Conservation (phyloP, 2,113 vertebrate genomes). For the Petrocephalus microphthalmus region DNA sequence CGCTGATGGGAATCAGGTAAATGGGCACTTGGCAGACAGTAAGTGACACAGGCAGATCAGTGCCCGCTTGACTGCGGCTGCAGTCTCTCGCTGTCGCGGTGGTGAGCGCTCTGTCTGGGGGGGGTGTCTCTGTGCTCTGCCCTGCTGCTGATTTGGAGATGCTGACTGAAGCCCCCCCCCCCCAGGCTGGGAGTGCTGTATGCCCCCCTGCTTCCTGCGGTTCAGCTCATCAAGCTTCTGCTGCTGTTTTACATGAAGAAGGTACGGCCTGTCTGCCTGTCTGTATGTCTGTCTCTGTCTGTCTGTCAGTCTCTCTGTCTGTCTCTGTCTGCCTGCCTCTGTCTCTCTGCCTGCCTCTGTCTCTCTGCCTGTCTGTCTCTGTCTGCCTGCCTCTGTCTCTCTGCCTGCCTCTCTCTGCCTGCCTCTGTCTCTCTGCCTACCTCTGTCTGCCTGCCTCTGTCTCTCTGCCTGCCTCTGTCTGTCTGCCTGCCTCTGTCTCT, state of each 20-base stretch:
- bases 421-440: not conserved
- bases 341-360: too few relatives aligned
- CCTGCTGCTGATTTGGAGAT: not conserved
- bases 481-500: not conserved
- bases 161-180: not conserved
- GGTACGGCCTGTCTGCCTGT: constrained; percentile 51
- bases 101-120: not conserved
- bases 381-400: too few relatives aligned
- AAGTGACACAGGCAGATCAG: not conserved
- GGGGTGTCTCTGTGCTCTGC: not conserved
- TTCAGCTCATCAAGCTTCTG: constrained; percentile 79
- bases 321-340: too few relatives aligned
- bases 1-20: not conserved
- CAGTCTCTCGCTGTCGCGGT: not conserved
- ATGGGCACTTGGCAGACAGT: not conserved
- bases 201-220: constrained; percentile 67
- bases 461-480: too few relatives aligned
- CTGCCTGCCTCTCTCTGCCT: too few relatives aligned
- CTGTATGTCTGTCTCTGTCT: not conserved
- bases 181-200: constrained; percentile 83
- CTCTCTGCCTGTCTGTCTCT: too few relatives aligned
- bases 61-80: not conserved
- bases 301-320: not conserved
- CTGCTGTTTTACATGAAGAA: constrained; percentile 85
- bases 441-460: not conserved